Conservation (phyloP, 2,113 vertebrate genomes). For the Podocnemis expansa region DNA sequence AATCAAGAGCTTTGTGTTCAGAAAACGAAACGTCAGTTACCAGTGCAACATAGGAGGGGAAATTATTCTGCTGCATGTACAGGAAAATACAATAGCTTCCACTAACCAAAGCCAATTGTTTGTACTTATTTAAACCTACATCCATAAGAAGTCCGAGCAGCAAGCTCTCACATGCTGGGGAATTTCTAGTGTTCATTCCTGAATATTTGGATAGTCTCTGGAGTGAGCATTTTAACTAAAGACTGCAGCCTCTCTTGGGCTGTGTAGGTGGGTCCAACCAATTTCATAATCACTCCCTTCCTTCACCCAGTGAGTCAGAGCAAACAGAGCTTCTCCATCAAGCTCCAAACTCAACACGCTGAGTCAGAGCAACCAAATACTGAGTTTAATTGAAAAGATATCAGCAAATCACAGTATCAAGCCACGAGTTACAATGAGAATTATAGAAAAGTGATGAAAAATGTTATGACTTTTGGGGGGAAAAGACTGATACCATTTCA, state of each 20-base stretch:
- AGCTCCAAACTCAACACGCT: not conserved
- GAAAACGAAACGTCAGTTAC: not conserved
- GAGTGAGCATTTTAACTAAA: not conserved
- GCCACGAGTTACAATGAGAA: not conserved
- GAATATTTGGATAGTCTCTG: not conserved
- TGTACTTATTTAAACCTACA: not conserved
- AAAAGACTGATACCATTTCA: not conserved
- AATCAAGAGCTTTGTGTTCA: not conserved
- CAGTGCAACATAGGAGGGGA: not conserved
- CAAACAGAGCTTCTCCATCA: not conserved
- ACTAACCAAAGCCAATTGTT: not conserved
- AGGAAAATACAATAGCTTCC: not conserved
- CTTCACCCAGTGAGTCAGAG: not conserved
- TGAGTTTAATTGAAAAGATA: not conserved
- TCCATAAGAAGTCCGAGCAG: not conserved
- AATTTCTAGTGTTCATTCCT: not conserved
- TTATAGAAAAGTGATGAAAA: not conserved
- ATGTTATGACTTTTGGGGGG: not conserved
- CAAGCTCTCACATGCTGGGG: not conserved
- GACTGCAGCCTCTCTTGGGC: not conserved
- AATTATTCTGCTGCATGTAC: not conserved
- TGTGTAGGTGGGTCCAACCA: no score
- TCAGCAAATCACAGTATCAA: not conserved
- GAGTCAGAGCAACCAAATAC: not conserved
- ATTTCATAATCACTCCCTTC: not conserved